Evolutionary conservation across 2,888 invertebrate genomes (phyloP), one percentile per base, ranked within the genome.

Genomic region (Patella caerulea): DNA sequence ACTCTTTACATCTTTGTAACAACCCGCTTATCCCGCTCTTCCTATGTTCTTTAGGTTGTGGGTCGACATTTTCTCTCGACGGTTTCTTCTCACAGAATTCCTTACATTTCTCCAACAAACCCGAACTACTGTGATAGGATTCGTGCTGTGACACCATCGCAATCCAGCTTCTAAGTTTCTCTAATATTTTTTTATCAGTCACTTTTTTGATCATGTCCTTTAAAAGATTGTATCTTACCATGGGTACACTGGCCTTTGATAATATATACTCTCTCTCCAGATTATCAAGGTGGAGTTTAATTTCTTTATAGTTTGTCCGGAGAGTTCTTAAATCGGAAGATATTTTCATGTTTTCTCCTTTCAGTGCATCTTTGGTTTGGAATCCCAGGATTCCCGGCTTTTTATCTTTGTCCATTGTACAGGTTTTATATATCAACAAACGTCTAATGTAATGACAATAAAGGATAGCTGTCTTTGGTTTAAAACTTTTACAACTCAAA

Each of bases 1-100:
- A 82, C n/a, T 76, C 71, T 75, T 75, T 73, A 77, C 82, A 82
- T 29, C 79, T 65, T n/a, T 77, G 73, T 17, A 82, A 73, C 53
- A 80, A 72, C 15, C 78, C 75, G n/a, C 74, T 65, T 14, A 76
- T 52, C 14, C 78, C 78, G 9, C 45, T 45, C 45, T 45, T 45
- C 9, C 9, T 45, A 1, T 45, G 45, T 45, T 45, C 45, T 45
- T 45, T 45, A 45, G 45, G 45, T 45, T 45, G 45, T 45, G 7
- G 45, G 45, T 45, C 45, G 45, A 45, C 9, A 45, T 45, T 45
- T 45, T 45, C 45, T 45, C 45, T 45, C 45, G 45, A 45, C 45
- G 45, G 45, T 45, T 45, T 45, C 9, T 45, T 45, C 45, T 45
- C 45, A 45, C 45, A 45, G 29, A 75, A 65, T 17, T 75, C 65